These are phyloP conservation scores for Hemithea aestivaria DNA, from an alignment of 2,888 invertebrate species.

Conservation along the genomic window DNA sequence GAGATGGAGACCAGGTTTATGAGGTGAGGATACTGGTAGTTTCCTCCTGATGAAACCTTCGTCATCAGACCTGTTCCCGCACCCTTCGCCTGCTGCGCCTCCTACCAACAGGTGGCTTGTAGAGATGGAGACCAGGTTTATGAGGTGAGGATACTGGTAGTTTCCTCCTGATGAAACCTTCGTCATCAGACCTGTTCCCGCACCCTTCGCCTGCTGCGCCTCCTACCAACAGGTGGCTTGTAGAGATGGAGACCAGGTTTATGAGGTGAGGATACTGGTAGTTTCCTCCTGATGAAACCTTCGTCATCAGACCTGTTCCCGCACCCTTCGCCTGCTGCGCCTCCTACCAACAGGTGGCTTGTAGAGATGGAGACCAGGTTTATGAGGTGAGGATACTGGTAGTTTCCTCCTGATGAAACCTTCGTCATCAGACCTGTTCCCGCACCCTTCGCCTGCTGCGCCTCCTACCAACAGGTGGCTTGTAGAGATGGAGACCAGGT, in stretches of 20 bases:
- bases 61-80: slow-evolving; percentile 72
- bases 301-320: slow-evolving; percentile 73
- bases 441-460: slow-evolving; percentile 82
- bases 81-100: slow-evolving; percentile 83
- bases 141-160: slow-evolving; percentile 47
- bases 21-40: slow-evolving; percentile 47
- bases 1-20: slow-evolving; percentile 63
- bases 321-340: slow-evolving; percentile 83
- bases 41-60: slow-evolving; percentile 74
- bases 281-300: slow-evolving; percentile 73
- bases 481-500: slow-evolving; percentile 73
- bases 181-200: slow-evolving; percentile 70
- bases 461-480: slow-evolving; percentile 74
- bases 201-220: slow-evolving; percentile 83
- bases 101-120: slow-evolving; percentile 79
- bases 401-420: slow-evolving; percentile 68
- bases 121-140: slow-evolving; percentile 64
- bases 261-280: slow-evolving; percentile 73
- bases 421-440: slow-evolving; percentile 77
- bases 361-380: slow-evolving; percentile 66
- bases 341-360: slow-evolving; percentile 75
- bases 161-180: slow-evolving; percentile 75
- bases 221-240: slow-evolving; percentile 79
- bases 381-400: slow-evolving; percentile 75
- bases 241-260: slow-evolving; percentile 60